These are phyloP conservation scores for Rhaphigaster nebulosa DNA, from an alignment of 2,888 invertebrate species.

Conservation along the genomic window DNA sequence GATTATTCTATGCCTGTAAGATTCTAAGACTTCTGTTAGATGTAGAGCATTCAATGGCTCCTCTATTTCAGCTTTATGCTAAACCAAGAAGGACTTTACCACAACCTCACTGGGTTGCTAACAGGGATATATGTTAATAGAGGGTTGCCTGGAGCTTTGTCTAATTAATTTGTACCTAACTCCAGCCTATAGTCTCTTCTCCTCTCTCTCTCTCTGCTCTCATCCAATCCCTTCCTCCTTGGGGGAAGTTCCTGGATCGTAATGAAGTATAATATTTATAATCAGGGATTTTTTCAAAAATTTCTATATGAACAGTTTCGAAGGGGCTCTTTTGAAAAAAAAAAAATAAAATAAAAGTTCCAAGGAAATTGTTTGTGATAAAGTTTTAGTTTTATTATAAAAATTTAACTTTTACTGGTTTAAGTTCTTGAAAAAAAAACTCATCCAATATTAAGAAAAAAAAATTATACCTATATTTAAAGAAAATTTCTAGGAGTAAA, in stretches of 20 bases:
- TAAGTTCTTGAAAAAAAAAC: not conserved
- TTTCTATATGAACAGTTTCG: no score
- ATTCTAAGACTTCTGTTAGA: no score
- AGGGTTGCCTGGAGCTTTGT: not conserved
- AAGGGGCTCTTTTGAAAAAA: no score
- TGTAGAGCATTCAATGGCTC: not conserved
- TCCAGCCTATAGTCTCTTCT: not conserved
- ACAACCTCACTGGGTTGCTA: not conserved
- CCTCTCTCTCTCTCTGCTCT: not conserved
- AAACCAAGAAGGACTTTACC: not conserved
- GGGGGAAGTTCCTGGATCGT: not conserved
- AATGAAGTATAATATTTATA: not conserved
- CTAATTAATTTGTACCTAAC: not conserved
- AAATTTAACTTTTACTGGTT: not conserved
- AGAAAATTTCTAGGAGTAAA: no score
- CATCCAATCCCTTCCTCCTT: not conserved
- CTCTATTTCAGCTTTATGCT: no score
- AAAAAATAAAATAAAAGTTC: no score
- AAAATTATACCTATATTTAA: no score
- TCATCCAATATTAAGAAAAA: no score
- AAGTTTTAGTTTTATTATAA: no score
- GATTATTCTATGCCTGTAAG: no score
- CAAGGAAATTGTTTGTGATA: no score
- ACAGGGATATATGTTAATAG: not conserved
- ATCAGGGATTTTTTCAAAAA: no score